These are phyloP conservation scores for Ptilonorhynchus violaceus DNA, from an alignment of 2,113 vertebrate species.

Conservation along the genomic window DNA sequence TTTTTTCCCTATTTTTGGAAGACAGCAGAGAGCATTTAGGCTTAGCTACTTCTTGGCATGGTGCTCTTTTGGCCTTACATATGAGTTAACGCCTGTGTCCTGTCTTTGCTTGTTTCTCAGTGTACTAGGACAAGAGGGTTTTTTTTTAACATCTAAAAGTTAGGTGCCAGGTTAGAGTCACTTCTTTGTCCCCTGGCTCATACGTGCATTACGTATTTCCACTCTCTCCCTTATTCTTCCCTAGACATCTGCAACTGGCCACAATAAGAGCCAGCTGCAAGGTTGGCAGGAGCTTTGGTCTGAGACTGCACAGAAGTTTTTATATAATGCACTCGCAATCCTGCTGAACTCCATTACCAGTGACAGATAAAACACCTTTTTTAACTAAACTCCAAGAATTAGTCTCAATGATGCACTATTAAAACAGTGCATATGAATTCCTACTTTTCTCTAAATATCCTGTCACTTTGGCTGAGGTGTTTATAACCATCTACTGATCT, in stretches of 20 bases:
- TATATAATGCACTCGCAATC: background rate
- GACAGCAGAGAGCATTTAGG: background rate
- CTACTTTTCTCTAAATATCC: background rate
- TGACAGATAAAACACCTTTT: background rate
- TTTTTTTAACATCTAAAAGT: background rate
- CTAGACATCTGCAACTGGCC: background rate
- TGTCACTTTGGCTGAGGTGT: background rate
- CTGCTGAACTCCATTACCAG: background rate
- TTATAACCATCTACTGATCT: background rate
- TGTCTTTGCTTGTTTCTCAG: background rate
- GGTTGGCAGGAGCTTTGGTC: background rate
- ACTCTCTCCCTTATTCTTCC: background rate
- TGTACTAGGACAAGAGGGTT: background rate
- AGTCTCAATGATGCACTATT: background rate
- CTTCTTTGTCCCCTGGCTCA: background rate
- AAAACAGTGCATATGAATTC: background rate
- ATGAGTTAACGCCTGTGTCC: background rate
- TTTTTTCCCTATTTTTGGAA: background rate
- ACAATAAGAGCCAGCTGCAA: background rate
- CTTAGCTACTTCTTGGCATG: background rate
- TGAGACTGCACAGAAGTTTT: background rate
- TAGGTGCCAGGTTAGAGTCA: background rate
- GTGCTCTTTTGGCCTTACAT: background rate
- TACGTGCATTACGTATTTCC: accelerated
- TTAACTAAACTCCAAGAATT: background rate